Evolutionary conservation across 2,797 vertebrate genomes (phyloP).

Genomic region (Myotis findleyi): DNA sequence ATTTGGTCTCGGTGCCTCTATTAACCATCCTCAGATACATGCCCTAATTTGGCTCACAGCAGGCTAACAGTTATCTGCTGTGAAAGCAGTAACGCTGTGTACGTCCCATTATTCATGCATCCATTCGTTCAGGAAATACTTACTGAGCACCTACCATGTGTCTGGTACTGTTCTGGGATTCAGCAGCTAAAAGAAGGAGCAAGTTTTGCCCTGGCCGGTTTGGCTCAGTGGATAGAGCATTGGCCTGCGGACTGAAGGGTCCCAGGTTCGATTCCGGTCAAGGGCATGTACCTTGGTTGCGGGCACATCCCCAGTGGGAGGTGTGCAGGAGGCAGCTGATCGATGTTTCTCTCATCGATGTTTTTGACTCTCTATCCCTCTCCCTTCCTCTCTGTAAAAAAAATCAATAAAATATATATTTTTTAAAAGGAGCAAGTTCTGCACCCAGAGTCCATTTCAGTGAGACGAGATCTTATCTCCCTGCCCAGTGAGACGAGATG

Average conservation of each 20-base stretch:
- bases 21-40: background rate
- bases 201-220: too few species aligned
- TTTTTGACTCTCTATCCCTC: too few species aligned
- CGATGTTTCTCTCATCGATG: too few species aligned
- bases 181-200: background rate
- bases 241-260: too few species aligned
- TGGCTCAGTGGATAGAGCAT: too few species aligned
- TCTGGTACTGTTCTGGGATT: background rate
- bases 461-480: background rate
- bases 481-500: background rate
- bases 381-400: too few species aligned
- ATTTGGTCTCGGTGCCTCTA: background rate
- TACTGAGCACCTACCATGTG: background rate
- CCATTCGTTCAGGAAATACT: background rate
- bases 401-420: too few species aligned
- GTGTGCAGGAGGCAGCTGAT: too few species aligned
- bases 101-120: background rate
- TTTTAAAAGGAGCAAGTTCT: background rate
- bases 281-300: too few species aligned
- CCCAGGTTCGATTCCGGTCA: too few species aligned
- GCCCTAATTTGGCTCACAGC: background rate
- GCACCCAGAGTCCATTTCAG: background rate
- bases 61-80: background rate
- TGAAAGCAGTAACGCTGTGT: background rate
- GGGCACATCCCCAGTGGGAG: too few species aligned